Evolutionary conservation across 2,113 vertebrate species (phyloP).

Genomic region (Hystrix cristata): DNA sequence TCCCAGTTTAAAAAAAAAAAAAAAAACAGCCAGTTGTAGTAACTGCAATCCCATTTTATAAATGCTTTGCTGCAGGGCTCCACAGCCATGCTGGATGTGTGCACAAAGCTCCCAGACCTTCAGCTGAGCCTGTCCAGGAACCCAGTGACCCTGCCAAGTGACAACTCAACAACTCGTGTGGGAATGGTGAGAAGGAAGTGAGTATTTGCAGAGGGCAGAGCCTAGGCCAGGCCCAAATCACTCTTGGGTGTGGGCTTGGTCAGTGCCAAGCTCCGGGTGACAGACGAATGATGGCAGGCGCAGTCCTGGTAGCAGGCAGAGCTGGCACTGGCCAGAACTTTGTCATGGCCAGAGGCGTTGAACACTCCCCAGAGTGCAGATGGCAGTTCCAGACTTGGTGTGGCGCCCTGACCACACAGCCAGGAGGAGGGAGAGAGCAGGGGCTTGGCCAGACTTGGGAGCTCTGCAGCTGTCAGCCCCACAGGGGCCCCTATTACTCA

Average conservation of each 20-base stretch:
- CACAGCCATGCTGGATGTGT: fast-evolving
- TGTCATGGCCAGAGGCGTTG: neutral
- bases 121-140: constrained; percentile 8
- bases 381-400: neutral
- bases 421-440: neutral
- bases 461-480: too few relatives aligned
- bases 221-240: neutral
- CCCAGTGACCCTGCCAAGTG: neutral
- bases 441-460: neutral
- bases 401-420: neutral
- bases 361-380: neutral
- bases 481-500: fast-evolving
- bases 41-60: constrained; percentile 40
- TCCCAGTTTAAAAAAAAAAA: neutral
- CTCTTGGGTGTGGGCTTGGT: neutral
- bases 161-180: neutral
- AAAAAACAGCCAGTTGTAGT: neutral
- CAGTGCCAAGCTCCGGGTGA: fast-evolving
- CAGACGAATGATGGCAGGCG: neutral
- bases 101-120: neutral
- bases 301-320: too few relatives aligned
- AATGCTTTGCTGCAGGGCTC: neutral
- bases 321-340: fast-evolving
- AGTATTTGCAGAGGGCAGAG: neutral
- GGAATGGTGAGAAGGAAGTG: neutral